These are phyloP conservation scores for Pseudococcus longispinus DNA, from an alignment of 2,888 invertebrate species.

Conservation along the genomic window DNA sequence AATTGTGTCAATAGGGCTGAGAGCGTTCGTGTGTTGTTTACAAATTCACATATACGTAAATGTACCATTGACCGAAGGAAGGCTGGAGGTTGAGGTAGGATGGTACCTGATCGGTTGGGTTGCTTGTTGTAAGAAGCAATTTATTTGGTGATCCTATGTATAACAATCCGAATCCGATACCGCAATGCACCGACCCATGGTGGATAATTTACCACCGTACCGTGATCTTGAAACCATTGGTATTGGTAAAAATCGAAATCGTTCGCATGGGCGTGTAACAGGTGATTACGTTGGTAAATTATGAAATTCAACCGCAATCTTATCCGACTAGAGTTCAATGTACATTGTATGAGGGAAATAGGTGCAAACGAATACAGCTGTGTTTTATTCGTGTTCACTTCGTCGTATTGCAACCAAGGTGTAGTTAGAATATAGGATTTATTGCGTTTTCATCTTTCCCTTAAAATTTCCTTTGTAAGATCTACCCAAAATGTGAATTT, in stretches of 20 bases:
- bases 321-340: background rate
- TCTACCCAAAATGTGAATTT: no score
- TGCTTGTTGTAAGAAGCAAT: background rate
- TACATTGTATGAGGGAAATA: background rate
- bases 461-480: background rate
- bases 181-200: background rate
- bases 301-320: conserved; percentile 5
- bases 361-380: background rate
- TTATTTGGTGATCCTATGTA: background rate
- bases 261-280: background rate
- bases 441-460: background rate
- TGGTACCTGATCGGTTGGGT: background rate
- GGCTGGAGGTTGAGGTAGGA: background rate
- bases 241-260: conserved; percentile 23
- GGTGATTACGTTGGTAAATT: conserved; percentile 5
- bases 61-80: background rate
- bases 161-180: background rate
- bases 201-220: background rate
- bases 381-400: background rate
- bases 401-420: background rate
- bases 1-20: conserved; percentile 40
- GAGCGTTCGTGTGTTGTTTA: background rate
- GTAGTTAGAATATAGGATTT: background rate
- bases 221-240: background rate
- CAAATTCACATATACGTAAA: background rate